Evolutionary conservation across 2,888 invertebrate species (phyloP).

Genomic region (Nomada goodeniana): DNA sequence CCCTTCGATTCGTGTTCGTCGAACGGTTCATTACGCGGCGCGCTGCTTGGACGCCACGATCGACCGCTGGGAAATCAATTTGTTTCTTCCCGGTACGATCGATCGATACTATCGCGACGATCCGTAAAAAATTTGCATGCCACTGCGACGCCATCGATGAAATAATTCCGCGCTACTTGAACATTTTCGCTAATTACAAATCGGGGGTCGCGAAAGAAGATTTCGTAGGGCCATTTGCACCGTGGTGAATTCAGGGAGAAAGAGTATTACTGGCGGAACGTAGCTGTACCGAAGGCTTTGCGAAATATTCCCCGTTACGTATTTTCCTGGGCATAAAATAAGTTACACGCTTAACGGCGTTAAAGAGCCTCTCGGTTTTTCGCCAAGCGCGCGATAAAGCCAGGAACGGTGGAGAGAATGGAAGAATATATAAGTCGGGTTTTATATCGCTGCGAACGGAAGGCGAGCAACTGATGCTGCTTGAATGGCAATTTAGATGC

Average conservation of each 20-base stretch:
- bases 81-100: neutral
- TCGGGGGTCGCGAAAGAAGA: no score
- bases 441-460: neutral
- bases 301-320: neutral
- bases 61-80: neutral
- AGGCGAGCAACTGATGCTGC: neutral
- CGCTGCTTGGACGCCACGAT: neutral
- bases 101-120: neutral
- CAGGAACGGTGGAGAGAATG: neutral
- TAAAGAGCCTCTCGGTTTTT: neutral
- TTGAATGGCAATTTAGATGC: neutral
- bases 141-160: no score
- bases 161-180: neutral
- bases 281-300: neutral
- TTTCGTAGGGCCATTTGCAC: neutral
- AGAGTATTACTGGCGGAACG: neutral
- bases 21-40: neutral
- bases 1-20: neutral
- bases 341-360: neutral
- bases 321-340: neutral
- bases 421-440: neutral
- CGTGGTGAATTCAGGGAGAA: neutral
- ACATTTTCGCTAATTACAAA: neutral
- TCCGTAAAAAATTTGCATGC: neutral
- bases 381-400: neutral